Evolutionary conservation across 2,888 invertebrate species (phyloP), one percentile per base, ranked within the genome.

Genomic region (Unio pictorum): DNA sequence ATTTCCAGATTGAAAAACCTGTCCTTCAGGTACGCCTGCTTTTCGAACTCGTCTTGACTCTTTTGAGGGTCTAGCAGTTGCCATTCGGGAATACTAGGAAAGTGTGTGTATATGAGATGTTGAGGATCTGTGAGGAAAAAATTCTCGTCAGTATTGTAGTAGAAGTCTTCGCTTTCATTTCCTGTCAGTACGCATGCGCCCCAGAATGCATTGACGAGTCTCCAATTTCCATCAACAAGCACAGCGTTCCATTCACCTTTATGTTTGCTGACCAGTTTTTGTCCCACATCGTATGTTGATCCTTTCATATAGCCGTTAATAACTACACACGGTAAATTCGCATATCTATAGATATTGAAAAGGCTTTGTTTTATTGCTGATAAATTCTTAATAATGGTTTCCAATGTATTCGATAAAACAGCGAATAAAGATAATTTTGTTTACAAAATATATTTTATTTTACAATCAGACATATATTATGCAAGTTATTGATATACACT

Each of bases 101-200:
- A 79, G 68, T 88, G 88, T 0, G 86, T 86, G 61, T 81, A 79
- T 17, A 84, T 81, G 30, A 88, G 66, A 67, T 82, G 79, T 45
- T 85, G 83, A 3, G 88, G 88, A 66, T 88, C 87, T 2, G 87
- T 79, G 26, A 88, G 78, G 78, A 88, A 88, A 69, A 84, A 88
- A 71, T 85, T 86, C 69, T 88, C 87, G 71, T 87, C 87, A 56
- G 82, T 78, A 45, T 74, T 79, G 73, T 85, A 86, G 54, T 69
- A 71, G 55, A 75, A 77, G 64, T 77, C 77, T 73, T 81, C 79
- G 4, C 74, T 78, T 15, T 75, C 78, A 45, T 82, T 79, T 34
- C 81, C 81, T 23, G 81, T 81, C 45, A 81, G 69, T 23, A 81
- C 82, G 64, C 82, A 82, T 68, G 84, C 75, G 58, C 83, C 86